Evolutionary conservation across 1,140 invertebrate species (phyloP), one percentile per base, ranked within the genome.

Genomic region (Euura saliciscinereae): DNA sequence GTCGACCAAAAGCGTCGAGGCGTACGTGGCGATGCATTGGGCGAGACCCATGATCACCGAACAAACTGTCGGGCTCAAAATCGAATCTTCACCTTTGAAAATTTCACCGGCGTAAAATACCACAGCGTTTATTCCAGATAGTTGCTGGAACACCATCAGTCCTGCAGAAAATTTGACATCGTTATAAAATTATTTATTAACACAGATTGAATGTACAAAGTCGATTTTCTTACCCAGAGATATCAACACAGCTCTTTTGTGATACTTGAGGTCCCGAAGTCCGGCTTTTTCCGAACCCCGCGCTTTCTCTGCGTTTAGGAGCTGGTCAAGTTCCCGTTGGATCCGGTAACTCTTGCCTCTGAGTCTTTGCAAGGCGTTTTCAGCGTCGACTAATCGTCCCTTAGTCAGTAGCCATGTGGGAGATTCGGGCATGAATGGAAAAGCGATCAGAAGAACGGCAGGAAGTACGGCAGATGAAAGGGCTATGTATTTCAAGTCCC

Each of bases 141-240:
- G 83, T 78, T 94, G 92, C 80, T 94, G 92, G 85, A 93, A 90
- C 76, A 91, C 88, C 92, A 94, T 93, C 45, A 94, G 83, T 2
- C 88, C 89, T 66, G 92, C 82, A 44, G 88, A 88, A 66, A 92
- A 28, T 28, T 28, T 28, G 28, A 28, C 28, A 28, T 28, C 28
- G 28, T 1, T 28, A 28, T 28, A 28, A 28, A 28, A 28, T 28
- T 28, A 28, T 28, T 28, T 28, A 28, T 28, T 28, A 28, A 28
- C 1, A 28, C 28, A 28, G 28, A 28, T 28, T 28, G 28, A 28
- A 28, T 28, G 28, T 28, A 28, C 28, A 28, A 28, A 28, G 28
- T 28, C 28, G 28, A 28, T 28, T 28, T 28, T 28, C 67, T 75
- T 78, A 77, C 86, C 85, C 66, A 90, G 88, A 59, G 88, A 86